Conservation (phyloP, 1,140 invertebrate species). For the Diorhabda carinulata region DNA sequence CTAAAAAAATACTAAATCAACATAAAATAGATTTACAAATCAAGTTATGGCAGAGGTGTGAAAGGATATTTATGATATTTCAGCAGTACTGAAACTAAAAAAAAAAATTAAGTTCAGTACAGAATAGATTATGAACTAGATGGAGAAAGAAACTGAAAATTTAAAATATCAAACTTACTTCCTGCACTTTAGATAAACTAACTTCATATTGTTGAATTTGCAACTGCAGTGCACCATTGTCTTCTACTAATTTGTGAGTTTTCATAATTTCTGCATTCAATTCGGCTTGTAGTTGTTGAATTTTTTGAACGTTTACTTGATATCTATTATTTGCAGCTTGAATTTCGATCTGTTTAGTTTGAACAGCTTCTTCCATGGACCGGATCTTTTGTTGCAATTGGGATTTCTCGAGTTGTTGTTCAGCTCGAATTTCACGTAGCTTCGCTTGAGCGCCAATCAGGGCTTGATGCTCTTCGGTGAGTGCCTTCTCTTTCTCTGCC, state of each 20-base stretch:
- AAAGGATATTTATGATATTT: too few species aligned
- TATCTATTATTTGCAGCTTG: constrained; percentile 28
- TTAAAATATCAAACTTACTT: constrained; percentile 27
- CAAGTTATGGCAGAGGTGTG: too few species aligned
- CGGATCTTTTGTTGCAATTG: constrained; percentile 54
- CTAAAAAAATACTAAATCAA: too few species aligned
- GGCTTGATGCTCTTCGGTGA: constrained; percentile 68
- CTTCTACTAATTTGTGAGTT: constrained; percentile 54
- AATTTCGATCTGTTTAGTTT: constrained; percentile 44
- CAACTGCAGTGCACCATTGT: constrained; percentile 52
- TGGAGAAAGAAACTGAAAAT: background rate
- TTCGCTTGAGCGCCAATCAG: constrained; percentile 67
- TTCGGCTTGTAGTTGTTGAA: constrained; percentile 54
- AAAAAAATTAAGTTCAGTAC: too few species aligned
- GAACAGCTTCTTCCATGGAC: constrained; percentile 56
- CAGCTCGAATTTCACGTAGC: constrained; percentile 71
- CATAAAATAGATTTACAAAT: too few species aligned
- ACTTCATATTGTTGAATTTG: constrained; percentile 56
- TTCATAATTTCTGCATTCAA: constrained; percentile 57
- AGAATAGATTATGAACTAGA: too few species aligned
- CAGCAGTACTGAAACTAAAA: too few species aligned
- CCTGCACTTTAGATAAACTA: constrained; percentile 43
- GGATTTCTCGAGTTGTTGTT: constrained; percentile 63
- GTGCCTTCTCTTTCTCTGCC: constrained; percentile 71
- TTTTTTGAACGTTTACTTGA: constrained; percentile 33